Evolutionary conservation across 1,140 invertebrate genomes (phyloP).

Genomic region (Drosophila kepulauana): DNA sequence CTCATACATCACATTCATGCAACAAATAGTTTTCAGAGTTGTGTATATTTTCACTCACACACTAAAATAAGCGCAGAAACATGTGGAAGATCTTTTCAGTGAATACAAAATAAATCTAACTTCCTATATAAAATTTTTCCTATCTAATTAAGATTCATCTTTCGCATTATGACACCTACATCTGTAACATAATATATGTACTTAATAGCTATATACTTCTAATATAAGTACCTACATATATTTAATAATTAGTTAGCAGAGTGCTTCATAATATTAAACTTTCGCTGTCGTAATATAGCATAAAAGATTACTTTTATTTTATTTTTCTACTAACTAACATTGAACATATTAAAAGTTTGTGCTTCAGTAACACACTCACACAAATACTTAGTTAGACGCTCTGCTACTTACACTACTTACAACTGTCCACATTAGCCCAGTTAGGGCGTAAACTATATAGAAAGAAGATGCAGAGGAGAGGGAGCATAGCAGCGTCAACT

Average conservation of each 20-base stretch:
- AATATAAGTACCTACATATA: no score
- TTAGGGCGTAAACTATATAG: slow-evolving; percentile 4
- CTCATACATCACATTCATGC: no score
- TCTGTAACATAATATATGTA: no score
- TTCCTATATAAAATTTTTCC: no score
- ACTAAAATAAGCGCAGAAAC: no score
- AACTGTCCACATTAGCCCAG: slow-evolving; percentile 19
- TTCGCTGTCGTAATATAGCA: slow-evolving; percentile 1
- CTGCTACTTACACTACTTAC: not conserved
- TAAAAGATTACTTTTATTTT: slow-evolving; percentile 18
- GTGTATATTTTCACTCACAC: no score
- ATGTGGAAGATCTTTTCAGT: no score
- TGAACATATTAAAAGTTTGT: slow-evolving; percentile 21
- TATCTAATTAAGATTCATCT: no score
- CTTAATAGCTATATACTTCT: no score
- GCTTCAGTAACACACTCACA: slow-evolving; percentile 7
- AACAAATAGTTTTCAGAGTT: no score
- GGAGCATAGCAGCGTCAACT: slow-evolving; percentile 65
- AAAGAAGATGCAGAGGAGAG: slow-evolving; percentile 2
- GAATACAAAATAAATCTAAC: no score
- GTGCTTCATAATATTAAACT: not conserved
- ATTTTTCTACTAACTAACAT: slow-evolving; percentile 6
- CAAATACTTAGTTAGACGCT: not conserved
- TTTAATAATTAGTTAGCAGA: not conserved
- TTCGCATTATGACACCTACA: no score